A percentile compares a stretch with the other conserved stretches of the same genome.
phyloP scores from a whole-genome alignment of 2,888 invertebrate genomes.

The Drosophila neonasuta region DNA sequence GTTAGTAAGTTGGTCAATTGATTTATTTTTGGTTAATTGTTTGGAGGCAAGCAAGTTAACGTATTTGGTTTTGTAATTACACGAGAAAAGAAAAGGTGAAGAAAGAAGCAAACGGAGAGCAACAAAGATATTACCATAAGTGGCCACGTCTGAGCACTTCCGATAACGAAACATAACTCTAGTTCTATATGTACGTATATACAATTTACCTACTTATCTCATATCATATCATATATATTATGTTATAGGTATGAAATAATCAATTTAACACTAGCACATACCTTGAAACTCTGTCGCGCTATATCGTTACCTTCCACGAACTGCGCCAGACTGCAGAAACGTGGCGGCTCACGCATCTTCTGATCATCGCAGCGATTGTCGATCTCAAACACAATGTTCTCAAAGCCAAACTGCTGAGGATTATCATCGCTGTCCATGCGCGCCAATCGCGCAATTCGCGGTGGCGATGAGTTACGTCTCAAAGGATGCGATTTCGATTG shows the following conservation, averaged over 20 bases:
- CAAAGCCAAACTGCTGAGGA: constrained; percentile 86
- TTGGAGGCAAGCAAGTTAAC: constrained; percentile 54
- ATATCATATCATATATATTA: constrained; percentile 33
- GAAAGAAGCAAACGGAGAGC: constrained; percentile 76
- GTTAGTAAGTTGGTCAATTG: constrained; percentile 30
- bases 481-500: constrained; percentile 67
- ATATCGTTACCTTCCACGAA: constrained; percentile 93
- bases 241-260: constrained; percentile 32
- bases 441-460: constrained; percentile 81
- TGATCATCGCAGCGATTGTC: constrained; percentile 83
- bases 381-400: constrained; percentile 87
- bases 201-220: constrained; percentile 19
- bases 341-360: constrained; percentile 84
- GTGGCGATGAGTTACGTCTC: constrained; percentile 83
- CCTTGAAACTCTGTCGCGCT: constrained; percentile 89
- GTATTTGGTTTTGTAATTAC: constrained; percentile 48
- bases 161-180: constrained; percentile 64
- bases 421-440: constrained; percentile 82
- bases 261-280: constrained; percentile 51
- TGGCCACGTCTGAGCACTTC: constrained; percentile 63
- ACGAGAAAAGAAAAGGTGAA: constrained; percentile 66
- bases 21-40: constrained; percentile 18
- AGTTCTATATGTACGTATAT: constrained; percentile 42
- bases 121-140: constrained; percentile 78
- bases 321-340: constrained; percentile 90